Base-by-base conservation (phyloP, 2,113 vertebrate genomes). In the Gobio gobio region DNA sequence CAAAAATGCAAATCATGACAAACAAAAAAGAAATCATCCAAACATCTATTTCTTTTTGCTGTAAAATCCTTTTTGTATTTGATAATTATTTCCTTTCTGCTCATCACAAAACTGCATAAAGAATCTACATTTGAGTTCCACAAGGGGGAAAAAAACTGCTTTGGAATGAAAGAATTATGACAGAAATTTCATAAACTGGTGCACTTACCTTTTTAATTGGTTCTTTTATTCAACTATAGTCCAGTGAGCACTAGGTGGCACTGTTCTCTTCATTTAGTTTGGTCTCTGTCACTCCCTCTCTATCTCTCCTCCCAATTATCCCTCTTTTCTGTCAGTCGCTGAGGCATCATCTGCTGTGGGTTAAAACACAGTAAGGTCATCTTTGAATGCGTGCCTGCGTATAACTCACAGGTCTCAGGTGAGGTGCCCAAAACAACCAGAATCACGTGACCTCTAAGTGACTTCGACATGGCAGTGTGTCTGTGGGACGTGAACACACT, bases 391-490 rank as follows among this genome's bases (percentile, higher is more conserved):
- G 16, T 29, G 47, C 4, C 58, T 36, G 24, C 10, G 63, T 72
- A n/a, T 47, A 73, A 56, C 66, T n/a, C 36, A 13, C 64, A 20
- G 33, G 70, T 81, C 77, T 61, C 86, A 83, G 86, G 56, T 80
- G 56, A 79, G 43, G 18, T 80, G 20, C 63, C 26, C 22, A 61
- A 79, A 86, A 86, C 56, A 22, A 7, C 22, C 33, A 61, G 40
- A 72, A 74, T n/a, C 40, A 36, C 36, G n/a, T 45, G 40, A 79
- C 66, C 20, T 43, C 16, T 45, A 26, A 59, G 9, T 13, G 26
- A 61, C 29, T 29, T 4, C 2, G 33, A 36, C 82, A 45, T 68
- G 56, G 20, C 10, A 29, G 33, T 47, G n/a, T 36, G 10, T 78
- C 10, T 79, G 75, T 58, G 64, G 5, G 63, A 56, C 13, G 49